phyloP scores from a whole-genome alignment of 2,113 vertebrate species.

The Rhea pennata region DNA sequence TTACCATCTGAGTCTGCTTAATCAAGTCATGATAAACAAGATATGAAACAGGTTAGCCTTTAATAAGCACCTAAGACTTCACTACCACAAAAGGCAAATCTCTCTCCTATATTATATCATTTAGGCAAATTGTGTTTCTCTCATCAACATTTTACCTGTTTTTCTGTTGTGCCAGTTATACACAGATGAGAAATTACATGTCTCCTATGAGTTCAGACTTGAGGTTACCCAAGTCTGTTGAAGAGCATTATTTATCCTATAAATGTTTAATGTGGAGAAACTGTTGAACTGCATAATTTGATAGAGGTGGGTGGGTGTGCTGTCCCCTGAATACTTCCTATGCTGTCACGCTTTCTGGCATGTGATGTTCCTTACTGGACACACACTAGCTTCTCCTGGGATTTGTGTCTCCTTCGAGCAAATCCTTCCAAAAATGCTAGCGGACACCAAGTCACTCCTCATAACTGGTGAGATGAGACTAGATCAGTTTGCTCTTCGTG shows the following conservation, averaged over 20 bases:
- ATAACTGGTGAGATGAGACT: background rate
- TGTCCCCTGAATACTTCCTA: background rate
- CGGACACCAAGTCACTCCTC: background rate
- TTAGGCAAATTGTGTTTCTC: background rate
- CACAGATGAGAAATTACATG: conserved; percentile 51
- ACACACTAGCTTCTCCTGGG: background rate
- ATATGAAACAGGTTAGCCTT: background rate
- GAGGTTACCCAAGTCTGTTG: conserved; percentile 51
- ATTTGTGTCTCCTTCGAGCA: background rate
- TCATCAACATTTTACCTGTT: background rate
- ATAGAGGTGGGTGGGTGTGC: background rate
- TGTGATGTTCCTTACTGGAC: background rate
- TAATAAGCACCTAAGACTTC: background rate
- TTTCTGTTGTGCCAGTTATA: conserved; percentile 21
- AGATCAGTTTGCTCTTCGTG: background rate
- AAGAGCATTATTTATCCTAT: conserved; percentile 3
- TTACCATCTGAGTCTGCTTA: background rate
- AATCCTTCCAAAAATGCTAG: background rate
- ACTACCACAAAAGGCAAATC: background rate
- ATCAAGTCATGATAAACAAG: background rate
- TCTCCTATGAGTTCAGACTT: conserved; percentile 66
- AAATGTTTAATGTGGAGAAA: conserved; percentile 20
- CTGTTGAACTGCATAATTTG: background rate
- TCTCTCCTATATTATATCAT: background rate
- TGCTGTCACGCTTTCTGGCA: background rate